phyloP scores from a whole-genome alignment of 2,797 vertebrate genomes.

The Catamblyrhynchus diadema region DNA sequence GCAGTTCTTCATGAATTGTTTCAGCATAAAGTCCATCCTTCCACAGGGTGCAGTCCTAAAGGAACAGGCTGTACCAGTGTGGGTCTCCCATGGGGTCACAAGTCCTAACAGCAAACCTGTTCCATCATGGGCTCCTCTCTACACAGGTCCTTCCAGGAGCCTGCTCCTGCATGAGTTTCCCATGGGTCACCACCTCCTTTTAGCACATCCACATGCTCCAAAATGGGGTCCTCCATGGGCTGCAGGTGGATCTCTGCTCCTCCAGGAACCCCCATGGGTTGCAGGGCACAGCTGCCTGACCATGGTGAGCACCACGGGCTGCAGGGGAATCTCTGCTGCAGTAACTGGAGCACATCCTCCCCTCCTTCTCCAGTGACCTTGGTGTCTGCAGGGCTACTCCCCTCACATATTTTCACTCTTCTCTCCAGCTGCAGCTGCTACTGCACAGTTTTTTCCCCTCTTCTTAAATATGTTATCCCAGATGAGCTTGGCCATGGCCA shows the following conservation, averaged over 20 bases:
- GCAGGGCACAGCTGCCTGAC: too few species aligned
- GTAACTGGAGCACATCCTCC: fast-evolving
- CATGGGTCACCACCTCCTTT: neutral
- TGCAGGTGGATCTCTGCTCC: too few species aligned
- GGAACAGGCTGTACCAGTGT: fast-evolving
- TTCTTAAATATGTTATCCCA: neutral
- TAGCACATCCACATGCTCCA: neutral
- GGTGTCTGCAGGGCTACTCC: neutral
- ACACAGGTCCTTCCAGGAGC: neutral
- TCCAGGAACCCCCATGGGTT: neutral
- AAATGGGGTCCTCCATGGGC: fast-evolving
- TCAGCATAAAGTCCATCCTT: neutral
- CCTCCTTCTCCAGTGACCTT: neutral
- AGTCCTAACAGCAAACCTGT: neutral
- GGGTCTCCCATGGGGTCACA: fast-evolving
- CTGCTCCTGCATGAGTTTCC: neutral
- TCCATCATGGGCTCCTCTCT: neutral
- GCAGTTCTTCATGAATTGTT: too few species aligned
- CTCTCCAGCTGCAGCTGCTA: neutral
- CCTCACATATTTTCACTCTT: neutral
- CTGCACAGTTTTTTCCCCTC: neutral
- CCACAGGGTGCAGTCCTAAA: neutral
- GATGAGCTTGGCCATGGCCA: neutral
- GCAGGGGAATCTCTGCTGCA: neutral
- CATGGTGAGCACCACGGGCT: neutral